Conservation (phyloP, 2,888 invertebrate genomes). For the Sphaeridia pumilis region DNA sequence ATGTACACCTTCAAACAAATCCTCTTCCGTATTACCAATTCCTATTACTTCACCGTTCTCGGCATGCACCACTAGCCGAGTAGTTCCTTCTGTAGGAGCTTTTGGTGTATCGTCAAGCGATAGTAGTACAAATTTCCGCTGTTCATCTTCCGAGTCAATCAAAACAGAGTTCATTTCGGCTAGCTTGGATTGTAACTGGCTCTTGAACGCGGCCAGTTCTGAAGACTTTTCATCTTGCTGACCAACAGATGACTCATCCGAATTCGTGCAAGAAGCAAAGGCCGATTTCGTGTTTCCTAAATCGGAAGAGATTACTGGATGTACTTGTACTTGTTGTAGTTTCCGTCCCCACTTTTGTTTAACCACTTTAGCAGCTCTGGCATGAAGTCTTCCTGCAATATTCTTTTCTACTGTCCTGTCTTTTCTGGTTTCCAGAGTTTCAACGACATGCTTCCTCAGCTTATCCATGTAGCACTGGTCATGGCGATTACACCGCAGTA, state of each 20-base stretch:
- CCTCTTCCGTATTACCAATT: not conserved
- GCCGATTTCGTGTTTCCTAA: not conserved
- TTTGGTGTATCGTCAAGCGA: not conserved
- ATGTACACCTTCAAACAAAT: too few species aligned
- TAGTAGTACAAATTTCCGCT: not conserved
- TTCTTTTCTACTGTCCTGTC: not conserved
- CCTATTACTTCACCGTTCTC: not conserved
- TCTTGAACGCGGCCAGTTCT: too few species aligned
- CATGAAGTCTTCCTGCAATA: not conserved
- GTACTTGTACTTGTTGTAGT: not conserved
- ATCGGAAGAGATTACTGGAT: not conserved
- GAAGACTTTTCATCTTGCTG: not conserved
- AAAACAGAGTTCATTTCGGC: not conserved
- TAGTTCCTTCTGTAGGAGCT: not conserved
- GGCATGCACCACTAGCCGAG: not conserved
- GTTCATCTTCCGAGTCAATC: not conserved
- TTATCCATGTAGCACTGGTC: conserved; percentile 3
- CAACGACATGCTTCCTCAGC: not conserved
- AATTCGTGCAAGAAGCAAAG: not conserved
- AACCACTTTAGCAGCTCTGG: not conserved
- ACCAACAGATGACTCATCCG: not conserved
- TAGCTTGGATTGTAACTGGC: not conserved
- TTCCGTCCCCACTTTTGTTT: not conserved
- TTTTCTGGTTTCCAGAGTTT: not conserved
- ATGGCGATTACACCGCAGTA: conserved; percentile 8